Percentiles rank a stretch among this genome's conserved stretches.
These are phyloP conservation scores for Spinibarbus caldwelli DNA, from an alignment of 2,797 vertebrate species.

Conservation along the genomic window DNA sequence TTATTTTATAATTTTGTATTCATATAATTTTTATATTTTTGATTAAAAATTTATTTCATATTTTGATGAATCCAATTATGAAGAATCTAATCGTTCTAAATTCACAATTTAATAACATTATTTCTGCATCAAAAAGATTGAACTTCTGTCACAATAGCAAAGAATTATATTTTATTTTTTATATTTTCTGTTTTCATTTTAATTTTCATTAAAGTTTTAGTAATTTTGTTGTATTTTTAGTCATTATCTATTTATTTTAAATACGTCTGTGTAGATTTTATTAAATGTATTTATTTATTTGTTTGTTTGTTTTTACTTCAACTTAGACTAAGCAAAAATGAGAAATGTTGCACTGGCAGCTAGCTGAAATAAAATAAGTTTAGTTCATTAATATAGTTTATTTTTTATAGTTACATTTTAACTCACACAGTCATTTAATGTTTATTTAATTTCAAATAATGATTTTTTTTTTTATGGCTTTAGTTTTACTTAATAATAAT, in stretches of 20 bases:
- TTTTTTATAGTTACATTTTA: not conserved
- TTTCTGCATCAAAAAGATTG: too few relatives aligned
- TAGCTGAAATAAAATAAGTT: not conserved
- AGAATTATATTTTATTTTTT: too few relatives aligned
- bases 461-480: not conserved
- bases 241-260: not conserved
- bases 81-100: not conserved
- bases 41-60: not conserved
- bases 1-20: not conserved
- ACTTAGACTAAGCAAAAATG: not conserved
- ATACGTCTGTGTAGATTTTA: not conserved
- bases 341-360: not conserved
- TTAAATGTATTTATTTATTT: too few relatives aligned
- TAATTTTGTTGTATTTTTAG: not conserved
- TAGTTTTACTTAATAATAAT: not conserved
- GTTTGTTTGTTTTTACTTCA: not conserved
- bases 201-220: not conserved
- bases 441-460: not conserved
- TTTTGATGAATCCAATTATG: not conserved
- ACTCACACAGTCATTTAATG: not conserved
- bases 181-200: too few relatives aligned
- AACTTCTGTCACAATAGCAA: not conserved
- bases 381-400: too few relatives aligned
- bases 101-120: too few relatives aligned
- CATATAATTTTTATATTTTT: not conserved